phyloP scores from a whole-genome alignment of 2,888 invertebrate genomes.

The Leptogaster cylindrica region DNA sequence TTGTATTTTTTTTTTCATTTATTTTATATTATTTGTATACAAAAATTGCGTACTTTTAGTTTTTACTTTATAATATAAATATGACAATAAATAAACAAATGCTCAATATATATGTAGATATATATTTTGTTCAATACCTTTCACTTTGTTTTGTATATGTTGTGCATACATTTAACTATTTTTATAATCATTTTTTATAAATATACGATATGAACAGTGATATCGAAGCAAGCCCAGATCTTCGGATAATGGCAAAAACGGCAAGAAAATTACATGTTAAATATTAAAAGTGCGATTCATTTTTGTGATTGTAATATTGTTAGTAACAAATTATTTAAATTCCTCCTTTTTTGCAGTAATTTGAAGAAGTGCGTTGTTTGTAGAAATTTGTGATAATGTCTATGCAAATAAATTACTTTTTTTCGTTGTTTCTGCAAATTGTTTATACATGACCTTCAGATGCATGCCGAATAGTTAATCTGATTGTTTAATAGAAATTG shows the following conservation, averaged over 20 bases:
- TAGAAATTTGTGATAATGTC: no score
- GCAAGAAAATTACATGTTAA: no score
- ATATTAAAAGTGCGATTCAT: no score
- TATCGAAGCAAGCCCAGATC: slow-evolving; percentile 60
- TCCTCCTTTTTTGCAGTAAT: no score
- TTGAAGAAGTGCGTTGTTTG: no score
- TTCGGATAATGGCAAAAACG: no score
- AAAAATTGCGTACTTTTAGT: slow-evolving; percentile 30
- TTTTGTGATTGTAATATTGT: no score
- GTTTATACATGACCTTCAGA: no score
- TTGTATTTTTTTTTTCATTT: slow-evolving; percentile 19
- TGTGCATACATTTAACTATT: slow-evolving; percentile 45
- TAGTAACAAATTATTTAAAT: no score
- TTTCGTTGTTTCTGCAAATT: slow-evolving; percentile 11
- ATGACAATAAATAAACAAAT: slow-evolving; percentile 41
- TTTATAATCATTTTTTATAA: slow-evolving; percentile 51
- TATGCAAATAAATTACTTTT: not conserved
- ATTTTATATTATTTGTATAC: slow-evolving; percentile 33
- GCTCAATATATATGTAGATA: slow-evolving; percentile 28
- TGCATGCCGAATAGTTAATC: no score
- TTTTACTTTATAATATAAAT: slow-evolving; percentile 35
- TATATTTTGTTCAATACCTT: slow-evolving; percentile 47
- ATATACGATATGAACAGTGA: slow-evolving; percentile 63
- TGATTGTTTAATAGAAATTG: no score
- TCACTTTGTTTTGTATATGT: slow-evolving; percentile 33